Percentiles rank a stretch among this genome's conserved stretches.
Conservation (phyloP, 2,888 invertebrate genomes). For the Unio delphinus region DNA sequence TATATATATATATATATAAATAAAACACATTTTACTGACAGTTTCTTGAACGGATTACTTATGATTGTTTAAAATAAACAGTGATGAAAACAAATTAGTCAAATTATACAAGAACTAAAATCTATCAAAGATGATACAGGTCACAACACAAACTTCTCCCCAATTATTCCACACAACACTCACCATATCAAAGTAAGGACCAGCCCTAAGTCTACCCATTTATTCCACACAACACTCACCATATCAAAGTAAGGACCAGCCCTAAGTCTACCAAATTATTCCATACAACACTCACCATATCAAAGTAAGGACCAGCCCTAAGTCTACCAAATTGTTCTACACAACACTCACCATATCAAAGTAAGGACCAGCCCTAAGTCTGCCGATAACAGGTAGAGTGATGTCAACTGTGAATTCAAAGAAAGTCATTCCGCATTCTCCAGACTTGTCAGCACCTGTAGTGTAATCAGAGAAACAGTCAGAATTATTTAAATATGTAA, state of each 20-base stretch:
- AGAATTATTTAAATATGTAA: too few species aligned
- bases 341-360: constrained; percentile 38
- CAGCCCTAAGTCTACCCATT: constrained; percentile 30
- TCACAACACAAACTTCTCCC: too few species aligned
- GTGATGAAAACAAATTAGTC: too few species aligned
- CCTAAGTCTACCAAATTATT: constrained; percentile 6
- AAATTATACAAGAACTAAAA: too few species aligned
- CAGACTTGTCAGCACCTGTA: constrained; percentile 42
- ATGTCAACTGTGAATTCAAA: constrained; percentile 35
- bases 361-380: constrained; percentile 37
- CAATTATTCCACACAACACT: not conserved
- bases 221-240: constrained; percentile 20
- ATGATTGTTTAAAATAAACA: too few species aligned
- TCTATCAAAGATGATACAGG: too few species aligned
- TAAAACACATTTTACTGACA: constrained; percentile 3
- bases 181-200: constrained; percentile 46
- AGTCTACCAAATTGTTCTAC: not conserved
- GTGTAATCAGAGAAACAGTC: not conserved
- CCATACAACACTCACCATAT: constrained; percentile 31
- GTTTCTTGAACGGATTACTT: not conserved
- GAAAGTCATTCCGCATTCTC: constrained; percentile 39
- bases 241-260: constrained; percentile 44
- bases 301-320: constrained; percentile 37
- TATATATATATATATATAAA: too few species aligned
- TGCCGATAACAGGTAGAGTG: constrained; percentile 33